phyloP scores from a whole-genome alignment of 2,113 vertebrate species.

The Brevimyrus niger region DNA sequence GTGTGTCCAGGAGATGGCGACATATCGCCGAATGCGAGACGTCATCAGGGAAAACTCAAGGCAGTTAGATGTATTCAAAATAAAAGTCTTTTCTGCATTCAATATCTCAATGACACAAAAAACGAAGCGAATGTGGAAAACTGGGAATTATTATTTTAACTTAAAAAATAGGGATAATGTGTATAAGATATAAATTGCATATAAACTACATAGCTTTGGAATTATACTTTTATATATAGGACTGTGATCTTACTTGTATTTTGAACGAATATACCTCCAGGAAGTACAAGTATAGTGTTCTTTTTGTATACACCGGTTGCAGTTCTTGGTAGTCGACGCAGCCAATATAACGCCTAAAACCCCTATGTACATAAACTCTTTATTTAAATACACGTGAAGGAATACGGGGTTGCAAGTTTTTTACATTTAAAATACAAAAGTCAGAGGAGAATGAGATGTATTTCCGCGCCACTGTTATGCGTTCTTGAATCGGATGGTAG shows the following conservation, averaged over 20 bases:
- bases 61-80: neutral
- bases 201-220: neutral
- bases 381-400: neutral
- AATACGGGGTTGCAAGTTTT: neutral
- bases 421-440: neutral
- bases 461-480: neutral
- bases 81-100: neutral
- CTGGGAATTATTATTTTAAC: neutral
- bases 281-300: neutral
- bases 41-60: neutral
- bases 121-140: neutral
- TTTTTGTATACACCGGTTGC: neutral
- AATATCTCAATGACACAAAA: neutral
- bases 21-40: neutral
- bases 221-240: neutral
- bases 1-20: slow-evolving; percentile 4
- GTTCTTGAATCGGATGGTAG: neutral
- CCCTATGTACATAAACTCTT: neutral
- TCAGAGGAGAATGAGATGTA: neutral
- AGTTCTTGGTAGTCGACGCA: neutral
- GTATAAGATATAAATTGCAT: neutral
- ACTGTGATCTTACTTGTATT: neutral
- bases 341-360: neutral
- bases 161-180: neutral
- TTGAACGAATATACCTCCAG: neutral